Base-by-base conservation (phyloP, 1,140 invertebrate genomes). In the Coenobita brevimanus region DNA sequence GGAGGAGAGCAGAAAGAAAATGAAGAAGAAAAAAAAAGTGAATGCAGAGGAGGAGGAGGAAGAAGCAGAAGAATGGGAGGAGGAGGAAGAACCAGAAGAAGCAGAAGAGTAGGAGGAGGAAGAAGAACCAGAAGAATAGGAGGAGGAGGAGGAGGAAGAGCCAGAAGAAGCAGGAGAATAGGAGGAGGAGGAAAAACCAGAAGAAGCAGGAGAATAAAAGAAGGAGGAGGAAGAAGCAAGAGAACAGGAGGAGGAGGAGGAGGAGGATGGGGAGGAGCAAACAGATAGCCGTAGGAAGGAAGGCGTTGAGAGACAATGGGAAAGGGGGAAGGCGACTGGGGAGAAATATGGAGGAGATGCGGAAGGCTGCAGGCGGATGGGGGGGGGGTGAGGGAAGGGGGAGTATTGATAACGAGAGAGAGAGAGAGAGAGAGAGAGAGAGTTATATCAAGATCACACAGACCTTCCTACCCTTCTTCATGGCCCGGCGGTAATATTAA, bases 391-490 rank as follows among this genome's bases (percentile, higher is more conserved):
- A 67, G 73, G 15, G 69, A 73, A n/a, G 38, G 71, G 24, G 15
- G 13, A 43, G 24, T 27, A 21, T 30, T 33, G 33, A 73, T 0
- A n/a, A 38, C 41, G 21, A 76, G 41, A 76, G 73, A 76, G 73
- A 76, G 73, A 76, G 73, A 76, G 73, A 76, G 73, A 76, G 73
- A 73, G 69, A 73, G 69, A 73, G 69, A 73, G 69, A 73, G 69
- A 73, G 69, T 33, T 24, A n/a, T n/a, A n/a, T n/a, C n/a, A n/a
- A n/a, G n/a, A n/a, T n/a, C n/a, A n/a, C n/a, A n/a, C n/a, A n/a
- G n/a, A n/a, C n/a, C n/a, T n/a, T n/a, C n/a, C n/a, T n/a, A n/a
- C n/a, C n/a, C n/a, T n/a, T n/a, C n/a, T n/a, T n/a, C n/a, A n/a
- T n/a, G n/a, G n/a, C n/a, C n/a, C n/a, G n/a, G n/a, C n/a, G n/a